Evolutionary conservation across 2,888 invertebrate species (phyloP), one percentile per base, ranked within the genome.

Genomic region (Heliconius erato): DNA sequence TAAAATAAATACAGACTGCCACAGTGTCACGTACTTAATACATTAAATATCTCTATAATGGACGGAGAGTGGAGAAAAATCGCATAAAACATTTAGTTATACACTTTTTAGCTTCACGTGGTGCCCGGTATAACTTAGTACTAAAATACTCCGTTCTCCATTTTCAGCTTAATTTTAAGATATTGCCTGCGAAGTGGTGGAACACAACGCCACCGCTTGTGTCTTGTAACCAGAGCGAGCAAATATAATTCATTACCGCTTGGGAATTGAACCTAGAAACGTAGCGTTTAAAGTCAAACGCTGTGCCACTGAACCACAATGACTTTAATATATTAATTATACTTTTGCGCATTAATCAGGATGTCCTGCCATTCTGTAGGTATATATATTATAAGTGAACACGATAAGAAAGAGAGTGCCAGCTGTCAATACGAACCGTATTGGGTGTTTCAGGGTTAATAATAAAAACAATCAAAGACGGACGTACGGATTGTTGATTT

Each of bases 401-500:
- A 40, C 16, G 19, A 63, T 63, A 76, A 76, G 76, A 63, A 63
- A 35, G 35, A 35, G 63, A 76, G 63, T 9, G 26, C 35, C 74
- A 72, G 35, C 49, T 63, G 74, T 44, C 67, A 82, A 82, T 40
- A 69, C 26, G 74, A 44, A 74, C 65, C 49, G 35, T 68, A 68
- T 82, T 79, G 74, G 65, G 65, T 54, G 63, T 79, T 79, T 79
- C 69, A 82, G 67, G 74, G 71, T 78, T 72, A 67, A 32, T 28
- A 79, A 82, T 82, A 44, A 79, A 76, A 77, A 74, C 74, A 77
- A 71, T 77, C 79, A 65, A 79, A 76, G 59, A 67, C 77, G 80
- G 76, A 76, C 68, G 49, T 67, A 77, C 79, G 67, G 63, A 78
- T 67, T 40, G 59, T 74, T 80, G 74, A 85, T 86, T 86, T 85